phyloP scores from a whole-genome alignment of 2,888 invertebrate species.

The Xestia c-nigrum region DNA sequence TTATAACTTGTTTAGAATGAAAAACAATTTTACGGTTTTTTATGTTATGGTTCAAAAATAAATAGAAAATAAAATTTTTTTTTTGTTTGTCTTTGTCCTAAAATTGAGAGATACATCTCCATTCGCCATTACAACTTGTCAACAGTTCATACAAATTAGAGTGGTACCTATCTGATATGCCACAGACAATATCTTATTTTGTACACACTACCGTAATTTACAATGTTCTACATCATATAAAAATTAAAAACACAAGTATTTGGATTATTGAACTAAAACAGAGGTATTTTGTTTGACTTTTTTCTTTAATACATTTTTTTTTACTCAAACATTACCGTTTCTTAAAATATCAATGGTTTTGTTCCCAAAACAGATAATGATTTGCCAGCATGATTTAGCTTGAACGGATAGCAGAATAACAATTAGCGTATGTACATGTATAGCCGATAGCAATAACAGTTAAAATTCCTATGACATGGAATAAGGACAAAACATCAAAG shows the following conservation, averaged over 20 bases:
- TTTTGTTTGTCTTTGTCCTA: not conserved
- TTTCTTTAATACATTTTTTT: constrained; percentile 44
- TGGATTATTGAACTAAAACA: constrained; percentile 71
- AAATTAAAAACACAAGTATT: constrained; percentile 72
- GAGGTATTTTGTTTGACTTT: constrained; percentile 69
- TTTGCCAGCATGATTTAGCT: constrained; percentile 73
- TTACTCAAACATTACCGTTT: constrained; percentile 49
- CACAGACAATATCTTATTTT: constrained; percentile 79
- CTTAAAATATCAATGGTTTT: constrained; percentile 75
- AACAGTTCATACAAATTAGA: constrained; percentile 72
- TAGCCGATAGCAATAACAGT: constrained; percentile 72
- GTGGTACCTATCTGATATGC: constrained; percentile 87
- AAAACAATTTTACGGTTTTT: too few relatives aligned
- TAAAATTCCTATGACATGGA: constrained; percentile 71
- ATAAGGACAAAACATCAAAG: constrained; percentile 52
- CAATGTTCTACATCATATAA: constrained; percentile 65
- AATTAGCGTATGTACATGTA: constrained; percentile 65
- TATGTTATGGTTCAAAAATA: too few relatives aligned
- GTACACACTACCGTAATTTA: constrained; percentile 76
- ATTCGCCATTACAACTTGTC: constrained; percentile 23
- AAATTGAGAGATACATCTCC: not conserved
- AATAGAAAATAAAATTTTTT: too few relatives aligned
- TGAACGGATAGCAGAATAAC: constrained; percentile 57
- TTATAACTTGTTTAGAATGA: too few relatives aligned
- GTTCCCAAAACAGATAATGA: constrained; percentile 86